phyloP scores from a whole-genome alignment of 1,140 invertebrate species.

The Hycleus phaleratus region DNA sequence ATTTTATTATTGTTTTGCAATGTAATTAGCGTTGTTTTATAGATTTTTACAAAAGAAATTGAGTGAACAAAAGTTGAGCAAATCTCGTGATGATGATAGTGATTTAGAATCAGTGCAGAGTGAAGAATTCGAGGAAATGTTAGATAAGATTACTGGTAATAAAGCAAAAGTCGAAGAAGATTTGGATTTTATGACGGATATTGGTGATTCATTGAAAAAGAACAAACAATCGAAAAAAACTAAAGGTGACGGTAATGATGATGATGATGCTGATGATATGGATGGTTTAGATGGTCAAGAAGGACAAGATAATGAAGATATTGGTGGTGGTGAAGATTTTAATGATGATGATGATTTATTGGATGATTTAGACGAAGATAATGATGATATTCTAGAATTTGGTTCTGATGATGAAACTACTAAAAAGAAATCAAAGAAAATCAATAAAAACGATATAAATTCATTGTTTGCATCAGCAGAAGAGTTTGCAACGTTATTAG shows the following conservation, averaged over 20 bases:
- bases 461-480: constrained; percentile 39
- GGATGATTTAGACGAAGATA: constrained; percentile 26
- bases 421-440: constrained; percentile 21
- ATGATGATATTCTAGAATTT: constrained; percentile 29
- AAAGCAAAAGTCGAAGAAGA: constrained; percentile 43
- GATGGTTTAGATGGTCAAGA: constrained; percentile 43
- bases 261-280: constrained; percentile 39
- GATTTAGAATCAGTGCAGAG: constrained; percentile 78
- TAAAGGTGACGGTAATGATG: constrained; percentile 12
- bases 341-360: constrained; percentile 18
- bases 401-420: constrained; percentile 21
- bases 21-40: constrained; percentile 16
- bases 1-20: constrained; percentile 1
- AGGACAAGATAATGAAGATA: constrained; percentile 40
- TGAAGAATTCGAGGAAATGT: constrained; percentile 82
- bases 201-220: constrained; percentile 41
- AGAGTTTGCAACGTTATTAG: constrained; percentile 38
- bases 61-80: constrained; percentile 31
- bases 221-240: constrained; percentile 36
- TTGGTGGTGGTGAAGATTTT: constrained; percentile 15
- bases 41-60: constrained; percentile 48
- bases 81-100: constrained; percentile 39
- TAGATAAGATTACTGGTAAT: constrained; percentile 54
- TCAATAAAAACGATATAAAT: constrained; percentile 23
- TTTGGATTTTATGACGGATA: constrained; percentile 49